phyloP scores from a whole-genome alignment of 2,888 invertebrate species.

The Galeopsomyia nigrocyanea region DNA sequence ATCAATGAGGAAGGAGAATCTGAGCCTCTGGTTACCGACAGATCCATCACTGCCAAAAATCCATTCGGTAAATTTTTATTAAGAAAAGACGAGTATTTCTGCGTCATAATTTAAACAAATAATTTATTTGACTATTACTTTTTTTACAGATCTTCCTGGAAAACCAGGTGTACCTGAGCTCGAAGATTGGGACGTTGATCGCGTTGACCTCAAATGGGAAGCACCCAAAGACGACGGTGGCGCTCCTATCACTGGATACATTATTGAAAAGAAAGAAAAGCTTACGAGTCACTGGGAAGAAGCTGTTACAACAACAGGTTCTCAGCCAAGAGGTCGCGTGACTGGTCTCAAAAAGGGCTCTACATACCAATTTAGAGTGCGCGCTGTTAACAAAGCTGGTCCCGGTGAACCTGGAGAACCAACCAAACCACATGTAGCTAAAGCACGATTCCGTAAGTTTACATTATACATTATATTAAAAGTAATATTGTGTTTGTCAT shows the following conservation, averaged over 20 bases:
- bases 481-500: no score
- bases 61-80: conserved; percentile 80
- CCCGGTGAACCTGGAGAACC: conserved; percentile 92
- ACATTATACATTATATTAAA: not conserved
- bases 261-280: conserved; percentile 91
- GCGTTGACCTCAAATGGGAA: conserved; percentile 88
- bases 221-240: conserved; percentile 84
- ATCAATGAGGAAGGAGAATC: conserved; percentile 96
- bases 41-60: conserved; percentile 92
- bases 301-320: conserved; percentile 75
- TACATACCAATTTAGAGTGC: conserved; percentile 95
- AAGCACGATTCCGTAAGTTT: conserved; percentile 86
- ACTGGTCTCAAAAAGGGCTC: conserved; percentile 91
- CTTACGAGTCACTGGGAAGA: conserved; percentile 85
- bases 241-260: conserved; percentile 85
- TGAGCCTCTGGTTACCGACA: conserved; percentile 93
- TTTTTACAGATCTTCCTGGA: conserved; percentile 78
- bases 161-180: conserved; percentile 90
- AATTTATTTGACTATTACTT: not conserved
- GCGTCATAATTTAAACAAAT: not conserved
- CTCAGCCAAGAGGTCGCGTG: conserved; percentile 85
- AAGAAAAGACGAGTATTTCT: not conserved
- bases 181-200: conserved; percentile 90
- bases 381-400: conserved; percentile 95
- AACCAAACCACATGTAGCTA: conserved; percentile 88